Base-by-base conservation (phyloP, 2,797 vertebrate species). In the Xyrichtys novacula region DNA sequence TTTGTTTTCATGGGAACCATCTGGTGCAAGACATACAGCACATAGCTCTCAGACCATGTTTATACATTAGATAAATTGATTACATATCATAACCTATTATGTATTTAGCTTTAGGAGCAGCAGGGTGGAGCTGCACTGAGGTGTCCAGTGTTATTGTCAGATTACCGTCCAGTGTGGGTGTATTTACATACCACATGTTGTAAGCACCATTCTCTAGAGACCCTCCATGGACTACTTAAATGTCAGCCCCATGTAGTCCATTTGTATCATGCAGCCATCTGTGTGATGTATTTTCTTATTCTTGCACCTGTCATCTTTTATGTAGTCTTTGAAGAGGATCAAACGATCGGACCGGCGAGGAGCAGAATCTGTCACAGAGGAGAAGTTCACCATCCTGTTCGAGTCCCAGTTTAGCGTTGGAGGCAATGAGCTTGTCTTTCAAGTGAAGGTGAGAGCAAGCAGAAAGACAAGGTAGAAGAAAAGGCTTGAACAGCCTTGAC, bases 341-440 rank as follows among this genome's bases (percentile, higher is more conserved):
- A 99, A 99, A 80, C 96, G 98, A 22, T 98, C 97, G 0, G 98
- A 99, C 89, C 93, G 98, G 7, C 95, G 98, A 0, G 98, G 98
- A 7, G 97, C 98, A 0, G 98, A 99, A 73, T 99, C 97, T 0
- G 98, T 99, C 74, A 99, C 98, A 0, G 98, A 99, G 59, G 98
- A 99, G 88, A 99, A 99, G 84, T 99, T 99, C 91, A 98, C 98
- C 7, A 96, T 99, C 75, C 92, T 99, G 46, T 99, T 99, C 0
- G 97, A 99, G 88, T 99, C 97, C 0, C 97, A 99, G 90, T 99
- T 99, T 87, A 99, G 97, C 0, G 95, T 99, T 0, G 98, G 97
- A 52, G 97, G 97, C 66, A 99, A 99, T 0, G 98, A 99, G 83
- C 94, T 99, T 7, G 96, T 98, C 34, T 99, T 99, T 87, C 98